These are phyloP conservation scores for Zoroaster sp. DNA, from an alignment of 53 echinoderm and acorn worm species.

Conservation along the genomic window DNA sequence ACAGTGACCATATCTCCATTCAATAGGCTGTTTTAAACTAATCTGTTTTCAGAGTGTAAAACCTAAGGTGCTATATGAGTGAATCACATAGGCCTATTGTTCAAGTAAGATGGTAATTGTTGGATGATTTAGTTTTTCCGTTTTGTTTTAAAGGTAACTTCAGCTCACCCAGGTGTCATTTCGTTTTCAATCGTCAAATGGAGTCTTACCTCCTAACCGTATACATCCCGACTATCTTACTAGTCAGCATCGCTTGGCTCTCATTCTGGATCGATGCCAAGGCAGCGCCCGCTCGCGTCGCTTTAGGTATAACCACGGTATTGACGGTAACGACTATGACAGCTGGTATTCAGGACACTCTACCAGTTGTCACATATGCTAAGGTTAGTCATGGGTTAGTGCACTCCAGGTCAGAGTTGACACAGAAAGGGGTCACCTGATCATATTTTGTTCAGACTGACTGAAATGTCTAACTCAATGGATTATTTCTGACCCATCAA, in stretches of 20 bases:
- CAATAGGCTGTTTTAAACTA: too few relatives aligned
- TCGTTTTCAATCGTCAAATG: slow-evolving; percentile 75
- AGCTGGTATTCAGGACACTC: slow-evolving; percentile 74
- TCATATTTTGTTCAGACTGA: not conserved
- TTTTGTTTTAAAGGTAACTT: slow-evolving; percentile 79
- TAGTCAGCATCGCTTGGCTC: slow-evolving; percentile 78
- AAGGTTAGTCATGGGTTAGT: slow-evolving; percentile 45
- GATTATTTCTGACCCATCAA: too few relatives aligned
- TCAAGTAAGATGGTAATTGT: too few relatives aligned
- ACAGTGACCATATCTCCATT: too few relatives aligned
- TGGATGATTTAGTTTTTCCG: too few relatives aligned
- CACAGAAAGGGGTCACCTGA: not conserved
- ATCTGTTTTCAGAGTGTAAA: too few relatives aligned
- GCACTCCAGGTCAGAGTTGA: not conserved
- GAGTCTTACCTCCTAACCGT: slow-evolving; percentile 79
- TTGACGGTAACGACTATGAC: slow-evolving; percentile 87
- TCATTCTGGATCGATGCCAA: slow-evolving; percentile 88
- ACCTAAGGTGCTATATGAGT: too few relatives aligned
- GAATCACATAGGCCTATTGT: too few relatives aligned
- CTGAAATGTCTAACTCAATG: too few relatives aligned
- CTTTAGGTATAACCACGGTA: slow-evolving; percentile 81
- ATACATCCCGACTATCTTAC: slow-evolving; percentile 76
- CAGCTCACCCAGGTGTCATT: slow-evolving; percentile 51
- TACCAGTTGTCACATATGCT: slow-evolving; percentile 77
- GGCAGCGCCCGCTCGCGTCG: slow-evolving; percentile 83